A percentile compares a stretch with the other conserved stretches of the same genome.
phyloP scores from a whole-genome alignment of 2,888 invertebrate species.

The Unio delphinus region DNA sequence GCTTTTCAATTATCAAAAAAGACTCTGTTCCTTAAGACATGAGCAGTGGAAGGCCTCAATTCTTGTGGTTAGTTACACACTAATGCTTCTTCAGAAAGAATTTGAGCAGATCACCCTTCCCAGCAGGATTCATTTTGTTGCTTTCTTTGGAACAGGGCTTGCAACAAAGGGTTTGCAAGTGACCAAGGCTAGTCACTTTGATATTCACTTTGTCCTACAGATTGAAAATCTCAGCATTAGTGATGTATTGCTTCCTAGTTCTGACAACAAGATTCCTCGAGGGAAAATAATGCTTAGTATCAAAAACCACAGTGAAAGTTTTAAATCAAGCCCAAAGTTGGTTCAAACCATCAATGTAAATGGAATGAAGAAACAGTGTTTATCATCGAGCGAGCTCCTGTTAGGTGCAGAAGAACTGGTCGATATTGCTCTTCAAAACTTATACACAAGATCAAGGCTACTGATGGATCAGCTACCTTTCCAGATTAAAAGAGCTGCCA shows the following conservation, averaged over 20 bases:
- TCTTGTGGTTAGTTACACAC: slow-evolving; percentile 46
- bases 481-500: slow-evolving; percentile 38
- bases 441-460: slow-evolving; percentile 42
- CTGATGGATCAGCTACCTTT: slow-evolving; percentile 52
- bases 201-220: slow-evolving; percentile 50
- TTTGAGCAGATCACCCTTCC: slow-evolving; percentile 21
- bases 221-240: slow-evolving; percentile 19
- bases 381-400: slow-evolving; percentile 39
- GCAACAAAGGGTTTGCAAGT: slow-evolving; percentile 40
- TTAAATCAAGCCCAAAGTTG: slow-evolving; percentile 6
- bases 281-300: slow-evolving; percentile 46
- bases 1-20: slow-evolving; percentile 42
- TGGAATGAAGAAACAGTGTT: slow-evolving; percentile 10
- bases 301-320: slow-evolving; percentile 10
- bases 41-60: slow-evolving; percentile 44
- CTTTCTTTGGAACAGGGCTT: slow-evolving; percentile 50
- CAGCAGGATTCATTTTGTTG: slow-evolving; percentile 36
- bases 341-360: slow-evolving; percentile 5
- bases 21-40: slow-evolving; percentile 37
- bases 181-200: slow-evolving; percentile 44
- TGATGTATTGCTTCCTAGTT: slow-evolving; percentile 25
- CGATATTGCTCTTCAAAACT: slow-evolving; percentile 41
- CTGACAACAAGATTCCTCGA: slow-evolving; percentile 36
- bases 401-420: slow-evolving; percentile 36
- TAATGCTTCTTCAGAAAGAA: slow-evolving; percentile 47